phyloP scores from a whole-genome alignment of 2,113 vertebrate genomes.

The Pao palembangensis region DNA sequence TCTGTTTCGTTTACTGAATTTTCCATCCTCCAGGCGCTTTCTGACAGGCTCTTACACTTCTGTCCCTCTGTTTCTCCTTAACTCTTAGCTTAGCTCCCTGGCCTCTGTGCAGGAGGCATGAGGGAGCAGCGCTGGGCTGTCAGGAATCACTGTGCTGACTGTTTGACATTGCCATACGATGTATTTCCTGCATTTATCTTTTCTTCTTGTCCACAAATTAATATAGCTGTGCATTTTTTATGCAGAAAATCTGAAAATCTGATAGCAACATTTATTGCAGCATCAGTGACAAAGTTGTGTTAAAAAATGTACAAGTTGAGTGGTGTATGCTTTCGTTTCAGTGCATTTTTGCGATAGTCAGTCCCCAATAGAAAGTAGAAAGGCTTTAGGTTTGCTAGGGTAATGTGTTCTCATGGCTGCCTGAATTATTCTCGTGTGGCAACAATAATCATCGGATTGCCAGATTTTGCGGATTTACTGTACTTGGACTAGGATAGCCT shows the following conservation, averaged over 20 bases:
- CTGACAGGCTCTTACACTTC: constrained; percentile 56
- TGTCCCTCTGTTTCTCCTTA: constrained; percentile 49
- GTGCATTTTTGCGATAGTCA: constrained; percentile 26
- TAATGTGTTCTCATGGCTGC: constrained; percentile 40
- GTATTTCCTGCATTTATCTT: constrained; percentile 5
- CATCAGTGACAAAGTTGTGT: constrained; percentile 19
- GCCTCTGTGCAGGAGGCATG: constrained; percentile 36
- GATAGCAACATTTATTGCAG: no score
- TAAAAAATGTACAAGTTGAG: constrained; percentile 29
- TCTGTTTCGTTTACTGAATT: constrained; percentile 70
- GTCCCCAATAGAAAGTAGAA: constrained; percentile 32
- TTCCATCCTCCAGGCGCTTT: constrained; percentile 68
- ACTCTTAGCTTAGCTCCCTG: constrained; percentile 56
- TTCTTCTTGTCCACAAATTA: not conserved
- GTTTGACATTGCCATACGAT: constrained; percentile 48
- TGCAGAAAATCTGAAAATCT: no score
- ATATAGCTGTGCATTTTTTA: not conserved
- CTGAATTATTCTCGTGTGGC: constrained; percentile 42
- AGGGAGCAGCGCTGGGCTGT: constrained; percentile 48
- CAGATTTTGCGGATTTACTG: constrained; percentile 65
- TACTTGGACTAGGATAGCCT: constrained; percentile 61
- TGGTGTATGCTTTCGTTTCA: constrained; percentile 21
- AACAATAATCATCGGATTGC: constrained; percentile 44
- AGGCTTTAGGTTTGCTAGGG: constrained; percentile 40
- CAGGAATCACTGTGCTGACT: constrained; percentile 42